Base-by-base conservation (phyloP, 37 sponge, comb jelly and placozoan genomes). In the Oopsacas minuta region DNA sequence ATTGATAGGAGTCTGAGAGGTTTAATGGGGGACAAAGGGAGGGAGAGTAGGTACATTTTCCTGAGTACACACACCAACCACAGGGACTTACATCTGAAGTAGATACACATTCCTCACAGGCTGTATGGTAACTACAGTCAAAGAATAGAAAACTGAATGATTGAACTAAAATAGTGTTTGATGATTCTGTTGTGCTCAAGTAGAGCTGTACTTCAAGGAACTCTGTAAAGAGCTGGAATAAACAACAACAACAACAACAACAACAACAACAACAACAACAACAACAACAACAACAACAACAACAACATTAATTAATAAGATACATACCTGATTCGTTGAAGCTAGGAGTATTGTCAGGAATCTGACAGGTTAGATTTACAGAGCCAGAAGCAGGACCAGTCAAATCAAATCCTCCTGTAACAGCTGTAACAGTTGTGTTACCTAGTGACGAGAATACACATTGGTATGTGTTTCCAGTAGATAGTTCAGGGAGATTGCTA, bases 371-470 rank as follows among this genome's bases (percentile, higher is more conserved):
- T 25, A 61, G 75, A 34, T 10, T n/a, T 5, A 61, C 75, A 61
- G 75, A 34, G 5, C 75, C 75, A 5, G 20, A 34, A 34, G 30
- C 75, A 3, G 75, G 75, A 25, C 75, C 75, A 25, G 75, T 25
- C 49, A 42, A 15, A 25, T 10, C 1, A 3, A 3, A 12, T 25
- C 75, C 75, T 25, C 30, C 75, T 61, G 75, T 25, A 25, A 61
- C 30, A 10, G 20, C 28, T 25, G 75, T 32, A 7, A 61, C 75
- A 3, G 7, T 3, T 32, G 75, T 61, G 30, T 5, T 61, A 3
- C 75, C 75, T 61, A 61, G 30, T 34, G 75, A 61, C 75, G 28
- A 5, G 75, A 61, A 61, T n/a, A 61, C 75, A 12, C 75, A 61
- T 34, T 20, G 75, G 75, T 32, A 61, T 61, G 75, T 61, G 30